Percentiles rank a stretch among this genome's conserved stretches.
phyloP scores from a whole-genome alignment of 30 jellyfish, hydroid and myxozoan genomes.

The Phacellophora camtschatica region DNA sequence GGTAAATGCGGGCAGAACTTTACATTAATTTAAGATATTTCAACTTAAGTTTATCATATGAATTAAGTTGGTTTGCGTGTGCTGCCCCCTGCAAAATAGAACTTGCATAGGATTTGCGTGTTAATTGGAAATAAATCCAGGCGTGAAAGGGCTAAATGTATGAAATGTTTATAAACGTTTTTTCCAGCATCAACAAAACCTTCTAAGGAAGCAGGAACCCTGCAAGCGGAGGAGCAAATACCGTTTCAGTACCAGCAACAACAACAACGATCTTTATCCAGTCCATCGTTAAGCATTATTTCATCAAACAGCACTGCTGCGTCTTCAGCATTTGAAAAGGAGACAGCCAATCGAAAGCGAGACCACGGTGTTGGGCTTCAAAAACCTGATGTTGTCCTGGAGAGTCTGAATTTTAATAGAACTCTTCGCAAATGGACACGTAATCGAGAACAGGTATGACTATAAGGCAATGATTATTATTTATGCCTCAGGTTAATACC shows the following conservation, averaged over 20 bases:
- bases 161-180: no score
- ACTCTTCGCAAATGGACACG: conserved; percentile 86
- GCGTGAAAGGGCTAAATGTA: no score
- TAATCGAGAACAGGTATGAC: conserved; percentile 77
- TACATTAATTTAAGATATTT: no score
- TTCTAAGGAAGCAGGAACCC: background rate
- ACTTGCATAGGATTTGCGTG: no score
- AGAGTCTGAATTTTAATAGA: conserved; percentile 80
- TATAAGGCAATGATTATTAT: no score
- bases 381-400: conserved; percentile 85
- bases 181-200: background rate
- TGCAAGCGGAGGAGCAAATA: background rate
- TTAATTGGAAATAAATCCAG: no score
- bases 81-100: no score
- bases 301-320: background rate
- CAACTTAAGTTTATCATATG: no score
- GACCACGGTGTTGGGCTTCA: background rate
- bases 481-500: no score
- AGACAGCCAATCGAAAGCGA: background rate
- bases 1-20: no score
- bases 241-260: background rate
- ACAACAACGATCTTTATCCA: background rate
- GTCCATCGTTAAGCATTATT: background rate
- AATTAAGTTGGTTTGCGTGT: no score
- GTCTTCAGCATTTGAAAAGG: background rate